These are phyloP conservation scores for Origma solitaria DNA, from an alignment of 2,113 vertebrate genomes.

Conservation along the genomic window DNA sequence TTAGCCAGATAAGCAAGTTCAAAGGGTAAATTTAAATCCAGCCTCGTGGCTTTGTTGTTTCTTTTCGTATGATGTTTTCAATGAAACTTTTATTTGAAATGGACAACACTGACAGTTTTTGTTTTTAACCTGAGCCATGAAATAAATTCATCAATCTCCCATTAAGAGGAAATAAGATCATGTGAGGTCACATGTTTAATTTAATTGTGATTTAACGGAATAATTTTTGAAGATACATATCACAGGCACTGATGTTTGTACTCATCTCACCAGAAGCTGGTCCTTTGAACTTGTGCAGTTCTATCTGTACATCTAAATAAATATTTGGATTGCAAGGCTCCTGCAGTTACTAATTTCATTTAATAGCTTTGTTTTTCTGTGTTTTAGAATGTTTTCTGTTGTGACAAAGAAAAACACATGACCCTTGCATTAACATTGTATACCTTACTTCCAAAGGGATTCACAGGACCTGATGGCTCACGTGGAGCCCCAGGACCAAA, in stretches of 20 bases:
- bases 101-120: neutral
- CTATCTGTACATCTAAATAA: neutral
- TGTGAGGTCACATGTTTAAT: neutral
- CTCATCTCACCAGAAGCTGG: neutral
- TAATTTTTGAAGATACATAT: neutral
- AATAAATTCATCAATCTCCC: neutral
- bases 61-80: neutral
- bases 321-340: neutral
- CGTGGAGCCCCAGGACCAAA: slow-evolving; percentile 79
- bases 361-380: neutral
- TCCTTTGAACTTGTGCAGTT: neutral
- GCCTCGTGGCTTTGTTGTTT: neutral
- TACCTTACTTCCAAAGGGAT: slow-evolving; percentile 77
- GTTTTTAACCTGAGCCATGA: neutral
- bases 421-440: neutral
- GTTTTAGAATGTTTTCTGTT: neutral
- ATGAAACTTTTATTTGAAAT: neutral
- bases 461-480: slow-evolving; percentile 89
- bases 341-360: neutral
- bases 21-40: neutral
- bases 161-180: neutral
- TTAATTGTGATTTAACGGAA: neutral
- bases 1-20: neutral
- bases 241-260: neutral
- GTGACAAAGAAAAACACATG: neutral